phyloP scores from a whole-genome alignment of 2,888 invertebrate genomes.

The Acronicta alni region DNA sequence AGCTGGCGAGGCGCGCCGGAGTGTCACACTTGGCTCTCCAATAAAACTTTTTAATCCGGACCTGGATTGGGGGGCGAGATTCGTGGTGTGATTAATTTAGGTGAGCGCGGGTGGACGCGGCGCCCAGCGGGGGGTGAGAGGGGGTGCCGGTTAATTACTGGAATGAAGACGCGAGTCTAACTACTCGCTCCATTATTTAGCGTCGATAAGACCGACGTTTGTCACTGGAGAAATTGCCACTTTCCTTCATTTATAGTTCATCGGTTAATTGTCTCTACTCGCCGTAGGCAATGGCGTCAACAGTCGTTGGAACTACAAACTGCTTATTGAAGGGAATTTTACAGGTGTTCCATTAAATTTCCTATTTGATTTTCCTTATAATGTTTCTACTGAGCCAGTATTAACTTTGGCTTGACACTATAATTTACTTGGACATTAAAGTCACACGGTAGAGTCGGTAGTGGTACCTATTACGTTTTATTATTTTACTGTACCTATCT shows the following conservation, averaged over 20 bases:
- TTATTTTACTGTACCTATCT: neutral
- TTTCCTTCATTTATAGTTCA: conserved; percentile 85
- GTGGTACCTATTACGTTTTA: too few relatives aligned
- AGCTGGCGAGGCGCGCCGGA: conserved; percentile 73
- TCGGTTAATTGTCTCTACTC: conserved; percentile 74
- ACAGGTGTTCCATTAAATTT: conserved; percentile 46
- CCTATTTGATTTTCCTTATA: conserved; percentile 27
- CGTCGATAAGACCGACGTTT: conserved; percentile 85
- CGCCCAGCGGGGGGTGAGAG: conserved; percentile 48
- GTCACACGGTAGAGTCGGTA: neutral
- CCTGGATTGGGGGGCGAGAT: conserved; percentile 87
- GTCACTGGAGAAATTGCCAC: conserved; percentile 84
- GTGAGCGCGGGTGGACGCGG: conserved; percentile 66
- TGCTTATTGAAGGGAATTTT: conserved; percentile 59
- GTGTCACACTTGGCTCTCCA: conserved; percentile 84
- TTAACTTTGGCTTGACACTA: conserved; percentile 39
- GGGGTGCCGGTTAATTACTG: conserved; percentile 82
- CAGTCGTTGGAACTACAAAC: conserved; percentile 26
- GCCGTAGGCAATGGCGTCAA: conserved; percentile 13
- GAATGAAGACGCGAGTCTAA: conserved; percentile 88
- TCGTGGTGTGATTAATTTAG: conserved; percentile 89
- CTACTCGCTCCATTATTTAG: conserved; percentile 87
- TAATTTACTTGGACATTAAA: conserved; percentile 42
- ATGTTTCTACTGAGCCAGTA: conserved; percentile 21
- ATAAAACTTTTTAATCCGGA: conserved; percentile 89